Evolutionary conservation across 2,113 vertebrate species (phyloP), one percentile per base, ranked within the genome.

Genomic region (Prochilodus magdalenae): DNA sequence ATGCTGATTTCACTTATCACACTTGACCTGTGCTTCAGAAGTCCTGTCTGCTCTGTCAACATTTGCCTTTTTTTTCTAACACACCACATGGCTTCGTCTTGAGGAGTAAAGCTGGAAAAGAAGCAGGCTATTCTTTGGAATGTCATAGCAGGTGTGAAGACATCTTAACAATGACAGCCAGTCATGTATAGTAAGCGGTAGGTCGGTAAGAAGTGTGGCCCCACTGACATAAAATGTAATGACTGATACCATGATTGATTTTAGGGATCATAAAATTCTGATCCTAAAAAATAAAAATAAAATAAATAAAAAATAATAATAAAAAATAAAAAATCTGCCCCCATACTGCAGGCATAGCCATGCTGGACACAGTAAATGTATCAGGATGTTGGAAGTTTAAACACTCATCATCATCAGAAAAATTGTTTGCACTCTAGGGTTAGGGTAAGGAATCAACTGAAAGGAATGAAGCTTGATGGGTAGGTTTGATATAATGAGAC

Each of bases 1-100:
- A 92, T 91, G 91, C 89, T 92, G 87, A 91, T 93, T 93, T 86
- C 84, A 83, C 92, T 91, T 90, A 92, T 92, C 89, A 85, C 85
- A 84, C 85, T 91, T 92, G 90, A 91, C 91, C 89, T 86, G 88
- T 86, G 79, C 87, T 88, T 90, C 86, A 87, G 91, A 87, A 75
- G 83, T 84, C 85, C 84, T 83, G 29, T 40, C 82, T 78, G 81
- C 72, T 69, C 63, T 85, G 13, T 65, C 55, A 57, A 57, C 55
- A 83, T 84, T 24, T 59, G 51, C 75, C 14, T 60, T 62, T 14
- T 62, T 10, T 65, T n/a, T 18, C 29, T 11, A 7, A 53, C 3
- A 3, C 60, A 44, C 51, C 36, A n/a, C 13, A 51, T 14, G 14
- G 12, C 16, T 20, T 63, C 22, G 69, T 30, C 27, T 66, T 49